A percentile compares a stretch with the other conserved stretches of the same genome.
Evolutionary conservation across 2,113 vertebrate genomes (phyloP).

Genomic region (Nesoenas mayeri): DNA sequence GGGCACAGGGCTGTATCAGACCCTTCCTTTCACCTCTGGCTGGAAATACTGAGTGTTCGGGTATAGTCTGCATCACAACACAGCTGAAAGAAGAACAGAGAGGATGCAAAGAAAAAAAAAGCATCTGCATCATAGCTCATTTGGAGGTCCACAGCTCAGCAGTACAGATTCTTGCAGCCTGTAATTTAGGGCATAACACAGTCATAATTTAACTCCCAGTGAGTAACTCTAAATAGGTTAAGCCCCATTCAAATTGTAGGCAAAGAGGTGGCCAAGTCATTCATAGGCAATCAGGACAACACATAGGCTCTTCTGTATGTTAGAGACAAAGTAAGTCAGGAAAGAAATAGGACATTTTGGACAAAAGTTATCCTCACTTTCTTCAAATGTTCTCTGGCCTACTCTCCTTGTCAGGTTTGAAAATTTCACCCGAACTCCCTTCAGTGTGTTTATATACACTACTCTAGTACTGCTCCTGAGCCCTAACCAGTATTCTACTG

Average conservation of each 20-base stretch:
- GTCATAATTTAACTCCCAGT: neutral
- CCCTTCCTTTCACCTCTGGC: neutral
- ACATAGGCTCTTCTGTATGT: neutral
- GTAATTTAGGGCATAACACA: neutral
- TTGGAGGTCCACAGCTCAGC: neutral
- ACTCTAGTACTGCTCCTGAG: neutral
- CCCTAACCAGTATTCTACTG: neutral
- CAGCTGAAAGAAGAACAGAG: conserved; percentile 2
- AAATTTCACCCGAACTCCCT: neutral
- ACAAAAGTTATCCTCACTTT: neutral
- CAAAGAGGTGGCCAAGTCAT: neutral
- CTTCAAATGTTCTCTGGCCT: neutral
- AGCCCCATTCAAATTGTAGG: neutral
- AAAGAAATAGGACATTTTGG: neutral
- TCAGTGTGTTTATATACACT: neutral
- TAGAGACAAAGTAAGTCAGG: neutral
- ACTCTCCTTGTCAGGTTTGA: neutral
- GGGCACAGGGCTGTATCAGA: neutral
- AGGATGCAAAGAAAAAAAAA: neutral
- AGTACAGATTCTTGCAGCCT: neutral
- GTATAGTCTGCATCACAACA: neutral
- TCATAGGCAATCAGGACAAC: neutral
- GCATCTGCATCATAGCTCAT: neutral
- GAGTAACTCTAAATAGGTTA: conserved; percentile 28
- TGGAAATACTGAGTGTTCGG: neutral